Base-by-base conservation (phyloP, 2,113 vertebrate genomes). In the Regulus satrapa region DNA sequence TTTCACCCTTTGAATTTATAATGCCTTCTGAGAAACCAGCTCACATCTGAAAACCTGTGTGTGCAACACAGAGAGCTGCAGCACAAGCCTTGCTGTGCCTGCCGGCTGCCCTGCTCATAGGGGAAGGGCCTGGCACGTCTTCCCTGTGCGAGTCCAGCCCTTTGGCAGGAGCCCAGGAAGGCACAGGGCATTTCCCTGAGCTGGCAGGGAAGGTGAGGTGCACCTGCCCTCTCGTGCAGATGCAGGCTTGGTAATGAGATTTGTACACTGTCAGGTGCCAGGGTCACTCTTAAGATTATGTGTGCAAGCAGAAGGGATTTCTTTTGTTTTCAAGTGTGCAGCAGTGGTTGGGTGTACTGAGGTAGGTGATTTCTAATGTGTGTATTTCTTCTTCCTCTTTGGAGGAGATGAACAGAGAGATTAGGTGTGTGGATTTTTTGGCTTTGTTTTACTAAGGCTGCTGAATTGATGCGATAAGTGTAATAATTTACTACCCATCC, bases 91-190 rank as follows among this genome's bases (percentile, higher is more conserved):
- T 20, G 56, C 66, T 17, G 43, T 52, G 62, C 59, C 29, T 2
- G 1, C 6, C 4, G 28, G 13, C 63, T 85, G 72, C 25, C 66
- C 12, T 2, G 9, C 40, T 45, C 9, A 0, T 0, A 2, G 48
- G 18, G 9, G 12, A 62, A 41, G 51, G 52, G 34, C 45, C 36
- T 64, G 71, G 18, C 24, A 1, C 1, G 0, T n/a, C 28, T 29
- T 59, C 12, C 54, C 16, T 0, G 15, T 5, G 14, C 49, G 68
- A 29, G 4, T 16, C 29, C 6, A 1, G 17, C 17, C 12, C 55
- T 49, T 34, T 32, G 46, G 55, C 73, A 66, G 59, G 49, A 81
- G 32, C 68, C 45, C 23, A 18, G 51, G 20, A 10, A 32, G 48
- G 36, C 6, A 1, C 21, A 2, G 62, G 54, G 31, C 28, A 5